Evolutionary conservation across 2,797 vertebrate genomes (phyloP), one percentile per base, ranked within the genome.

Genomic region (Lithobates sylvaticus): DNA sequence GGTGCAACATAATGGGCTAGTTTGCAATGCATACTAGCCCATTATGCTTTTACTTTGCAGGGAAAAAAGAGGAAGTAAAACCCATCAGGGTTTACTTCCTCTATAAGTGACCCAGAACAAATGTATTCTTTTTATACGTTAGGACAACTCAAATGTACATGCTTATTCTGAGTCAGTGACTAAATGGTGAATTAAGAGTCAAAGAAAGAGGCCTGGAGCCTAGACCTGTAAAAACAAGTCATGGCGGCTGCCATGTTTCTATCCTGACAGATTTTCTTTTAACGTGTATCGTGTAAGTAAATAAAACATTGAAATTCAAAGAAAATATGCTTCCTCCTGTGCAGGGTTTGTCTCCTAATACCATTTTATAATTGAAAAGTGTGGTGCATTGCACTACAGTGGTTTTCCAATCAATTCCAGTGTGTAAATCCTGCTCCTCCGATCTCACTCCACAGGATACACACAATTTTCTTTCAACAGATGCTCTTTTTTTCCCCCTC

Each of bases 391-490:
- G 64, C 47, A 50, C 39, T 54, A 16, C 39, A 34, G 16, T 47
- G 5, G 58, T 50, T 64, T 42, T 73, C 1, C 50, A 34, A 2
- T 32, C 16, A 73, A 68, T 76, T 21, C 32, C 39, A 26, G n/a
- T 32, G 10, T 42, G 5, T 26, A 80, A 67, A 26, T 8, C 54
- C 61, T 39, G 42, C 47, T 80, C 68, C 72, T 27, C 44, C 27
- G 65, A 39, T 50, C 15, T 44, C 64, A 54, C 32, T 34, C 64
- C 76, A 39, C 69, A 50, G 39, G 75, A 86, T 50, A 79, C 74
- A 81, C 78, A 50, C 76, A 88, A 36, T 81, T 61, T 18, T 77
- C 23, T 81, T 16, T 88, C 89, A 88, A 88, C 90, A 91, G 91
- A 89, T 92, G 91, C 88, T 90, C 84, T 78, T 61, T 78, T 88